These are phyloP conservation scores for Sinonovacula constricta DNA, from an alignment of 1,140 invertebrate genomes.

Conservation along the genomic window DNA sequence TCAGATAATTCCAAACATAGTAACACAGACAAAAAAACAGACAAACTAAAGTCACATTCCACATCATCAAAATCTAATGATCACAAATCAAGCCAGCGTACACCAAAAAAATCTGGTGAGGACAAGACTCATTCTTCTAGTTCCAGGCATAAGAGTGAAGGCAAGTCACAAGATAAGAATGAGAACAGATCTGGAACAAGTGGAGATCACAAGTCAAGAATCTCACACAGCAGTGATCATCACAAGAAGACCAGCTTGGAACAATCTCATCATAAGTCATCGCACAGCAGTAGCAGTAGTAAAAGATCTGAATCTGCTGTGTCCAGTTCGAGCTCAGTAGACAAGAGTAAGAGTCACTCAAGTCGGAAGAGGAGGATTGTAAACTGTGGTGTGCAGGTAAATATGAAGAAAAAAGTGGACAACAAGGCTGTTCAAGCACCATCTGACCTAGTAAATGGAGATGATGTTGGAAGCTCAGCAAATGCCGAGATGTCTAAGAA, in stretches of 20 bases:
- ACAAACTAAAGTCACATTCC: no score
- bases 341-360: constrained; percentile 46
- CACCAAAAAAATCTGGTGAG: no score
- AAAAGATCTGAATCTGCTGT: background rate
- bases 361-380: constrained; percentile 65
- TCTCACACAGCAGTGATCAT: background rate
- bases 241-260: constrained; percentile 17
- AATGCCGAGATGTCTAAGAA: constrained; percentile 23
- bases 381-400: constrained; percentile 73
- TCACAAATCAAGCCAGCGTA: no score
- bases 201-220: background rate
- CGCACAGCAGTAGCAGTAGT: background rate
- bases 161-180: no score
- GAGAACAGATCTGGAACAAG: no score
- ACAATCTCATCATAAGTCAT: constrained; percentile 23
- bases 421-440: constrained; percentile 64
- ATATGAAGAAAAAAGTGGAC: constrained; percentile 64
- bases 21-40: constrained; percentile 24
- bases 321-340: constrained; percentile 8
- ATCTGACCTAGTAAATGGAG: background rate
- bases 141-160: constrained; percentile 18
- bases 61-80: no score
- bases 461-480: background rate
- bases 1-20: background rate
- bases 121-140: no score